These are phyloP conservation scores for Xestoiulus laeticollis DNA, from an alignment of 2,888 invertebrate species.

Conservation along the genomic window DNA sequence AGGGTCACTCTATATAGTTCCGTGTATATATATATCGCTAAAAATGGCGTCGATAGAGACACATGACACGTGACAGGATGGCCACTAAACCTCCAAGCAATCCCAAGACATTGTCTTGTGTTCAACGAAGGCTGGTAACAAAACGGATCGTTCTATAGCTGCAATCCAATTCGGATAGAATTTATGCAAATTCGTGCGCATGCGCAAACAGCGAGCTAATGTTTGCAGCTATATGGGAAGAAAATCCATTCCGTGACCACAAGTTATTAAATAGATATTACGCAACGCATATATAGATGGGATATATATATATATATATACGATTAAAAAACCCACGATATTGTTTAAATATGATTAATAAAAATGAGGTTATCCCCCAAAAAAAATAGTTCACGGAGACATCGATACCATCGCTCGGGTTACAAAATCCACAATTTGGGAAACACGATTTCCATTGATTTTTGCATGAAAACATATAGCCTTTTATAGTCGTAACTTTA, in stretches of 20 bases:
- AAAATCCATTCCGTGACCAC: background rate
- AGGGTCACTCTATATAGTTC: background rate
- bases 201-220: no score
- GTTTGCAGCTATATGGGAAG: no score
- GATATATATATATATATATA: no score
- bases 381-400: conserved; percentile 21
- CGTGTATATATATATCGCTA: background rate
- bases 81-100: background rate
- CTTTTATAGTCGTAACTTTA: background rate
- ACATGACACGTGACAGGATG: background rate
- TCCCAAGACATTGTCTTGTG: background rate
- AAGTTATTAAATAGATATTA: background rate
- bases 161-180: no score
- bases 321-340: background rate
- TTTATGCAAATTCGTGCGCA: no score
- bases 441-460: conserved; percentile 32
- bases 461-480: background rate
- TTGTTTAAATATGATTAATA: conserved; percentile 24
- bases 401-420: conserved; percentile 34
- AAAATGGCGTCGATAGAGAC: background rate
- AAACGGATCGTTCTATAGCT: background rate
- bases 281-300: background rate
- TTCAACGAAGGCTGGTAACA: background rate
- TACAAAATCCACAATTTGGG: background rate
- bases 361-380: conserved; percentile 3